These are phyloP conservation scores for Bedellia somnulentella DNA, from an alignment of 2,888 invertebrate genomes.

Conservation along the genomic window DNA sequence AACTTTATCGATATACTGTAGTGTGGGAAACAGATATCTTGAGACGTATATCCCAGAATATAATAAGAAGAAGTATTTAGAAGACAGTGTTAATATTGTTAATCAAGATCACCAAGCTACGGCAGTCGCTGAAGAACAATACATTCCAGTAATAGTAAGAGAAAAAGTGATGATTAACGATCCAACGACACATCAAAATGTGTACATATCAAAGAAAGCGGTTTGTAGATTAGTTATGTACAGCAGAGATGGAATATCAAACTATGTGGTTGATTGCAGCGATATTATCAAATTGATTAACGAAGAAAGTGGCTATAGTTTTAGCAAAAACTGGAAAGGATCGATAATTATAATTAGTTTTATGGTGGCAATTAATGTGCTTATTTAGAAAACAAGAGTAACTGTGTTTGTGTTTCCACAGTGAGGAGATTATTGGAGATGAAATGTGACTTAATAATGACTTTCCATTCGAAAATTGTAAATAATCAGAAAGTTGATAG, in stretches of 20 bases:
- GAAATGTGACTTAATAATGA: too few species aligned
- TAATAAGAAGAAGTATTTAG: constrained; percentile 35
- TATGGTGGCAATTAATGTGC: too few species aligned
- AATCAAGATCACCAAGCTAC: constrained; percentile 34
- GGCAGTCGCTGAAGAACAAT: constrained; percentile 15
- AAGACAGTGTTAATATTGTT: constrained; percentile 38
- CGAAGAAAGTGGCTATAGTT: constrained; percentile 1
- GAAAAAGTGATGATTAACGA: constrained; percentile 33
- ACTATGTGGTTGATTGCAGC: constrained; percentile 37
- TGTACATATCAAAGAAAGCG: constrained; percentile 38
- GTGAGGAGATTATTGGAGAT: too few species aligned
- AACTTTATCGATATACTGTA: constrained; percentile 31
- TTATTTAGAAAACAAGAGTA: too few species aligned
- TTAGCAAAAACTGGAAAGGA: too few species aligned
- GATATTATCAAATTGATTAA: constrained; percentile 37
- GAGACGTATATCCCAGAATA: constrained; percentile 34
- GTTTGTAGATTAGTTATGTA: constrained; percentile 41
- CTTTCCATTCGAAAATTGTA: too few species aligned
- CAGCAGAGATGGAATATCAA: constrained; percentile 35
- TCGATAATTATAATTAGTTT: too few species aligned
- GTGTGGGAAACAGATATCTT: constrained; percentile 32
- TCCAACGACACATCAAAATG: constrained; percentile 27
- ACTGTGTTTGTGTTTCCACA: too few species aligned
- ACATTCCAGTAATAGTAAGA: constrained; percentile 28
- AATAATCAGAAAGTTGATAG: too few species aligned